Conservation (phyloP, 2,113 vertebrate genomes). For the Melanostigma gelatinosum region DNA sequence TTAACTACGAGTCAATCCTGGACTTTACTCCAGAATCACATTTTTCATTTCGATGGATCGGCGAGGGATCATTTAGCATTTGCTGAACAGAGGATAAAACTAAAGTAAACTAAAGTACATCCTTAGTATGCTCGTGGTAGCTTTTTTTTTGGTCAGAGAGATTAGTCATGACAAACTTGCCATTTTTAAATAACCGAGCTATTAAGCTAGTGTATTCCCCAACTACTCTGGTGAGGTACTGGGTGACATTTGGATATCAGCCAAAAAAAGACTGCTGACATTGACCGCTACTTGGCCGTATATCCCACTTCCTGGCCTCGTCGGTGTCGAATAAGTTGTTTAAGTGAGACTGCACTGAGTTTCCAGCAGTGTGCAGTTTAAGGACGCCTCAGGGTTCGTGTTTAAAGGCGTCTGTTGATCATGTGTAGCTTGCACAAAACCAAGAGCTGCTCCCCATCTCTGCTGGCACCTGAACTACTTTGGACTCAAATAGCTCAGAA, state of each 20-base stretch:
- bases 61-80: neutral
- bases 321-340: neutral
- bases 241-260: neutral
- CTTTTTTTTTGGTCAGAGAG: no score
- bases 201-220: neutral
- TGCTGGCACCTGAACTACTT: neutral
- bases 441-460: neutral
- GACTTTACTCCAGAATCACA: neutral
- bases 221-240: no score
- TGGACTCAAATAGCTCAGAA: slow-evolving; percentile 29
- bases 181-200: no score
- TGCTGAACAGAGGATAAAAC: neutral
- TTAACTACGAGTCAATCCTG: neutral
- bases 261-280: neutral
- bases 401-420: neutral
- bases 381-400: neutral
- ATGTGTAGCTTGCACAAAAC: neutral
- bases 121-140: neutral
- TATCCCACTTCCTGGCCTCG: no score
- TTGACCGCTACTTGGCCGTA: no score
- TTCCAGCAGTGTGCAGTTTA: neutral
- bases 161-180: no score
- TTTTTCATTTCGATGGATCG: neutral
- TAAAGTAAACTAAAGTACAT: neutral
- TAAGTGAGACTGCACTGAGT: neutral